Evolutionary conservation across 2,888 invertebrate species (phyloP).

Genomic region (Spodoptera littoralis): DNA sequence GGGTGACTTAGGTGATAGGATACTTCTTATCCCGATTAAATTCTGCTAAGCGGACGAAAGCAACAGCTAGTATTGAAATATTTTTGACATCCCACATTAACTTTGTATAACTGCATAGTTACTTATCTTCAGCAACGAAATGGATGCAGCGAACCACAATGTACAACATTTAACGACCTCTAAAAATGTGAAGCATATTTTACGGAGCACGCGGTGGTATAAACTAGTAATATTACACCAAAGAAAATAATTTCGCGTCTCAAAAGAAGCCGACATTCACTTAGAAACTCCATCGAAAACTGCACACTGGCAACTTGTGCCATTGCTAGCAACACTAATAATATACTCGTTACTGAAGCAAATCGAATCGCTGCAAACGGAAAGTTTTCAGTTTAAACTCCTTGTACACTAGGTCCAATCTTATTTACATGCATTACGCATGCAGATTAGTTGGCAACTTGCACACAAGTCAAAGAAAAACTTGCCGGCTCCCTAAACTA

Average conservation of each 20-base stretch:
- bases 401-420: slow-evolving; percentile 59
- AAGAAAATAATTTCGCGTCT: slow-evolving; percentile 20
- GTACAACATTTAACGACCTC: too few relatives aligned
- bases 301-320: slow-evolving; percentile 10
- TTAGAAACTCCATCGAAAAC: slow-evolving; percentile 26
- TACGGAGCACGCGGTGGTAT: background rate
- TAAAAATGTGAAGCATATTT: too few relatives aligned
- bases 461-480: slow-evolving; percentile 74
- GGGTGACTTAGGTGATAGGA: too few relatives aligned
- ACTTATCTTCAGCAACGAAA: too few relatives aligned
- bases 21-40: too few relatives aligned
- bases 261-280: slow-evolving; percentile 26
- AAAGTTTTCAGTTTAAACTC: slow-evolving; percentile 60
- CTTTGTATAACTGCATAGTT: too few relatives aligned
- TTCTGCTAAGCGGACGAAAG: too few relatives aligned
- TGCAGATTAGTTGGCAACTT: slow-evolving; percentile 78
- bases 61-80: too few relatives aligned
- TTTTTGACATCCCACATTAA: too few relatives aligned
- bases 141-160: too few relatives aligned
- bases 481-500: slow-evolving; percentile 66
- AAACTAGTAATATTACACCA: slow-evolving; percentile 1
- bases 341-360: slow-evolving; percentile 49
- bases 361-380: slow-evolving; percentile 49
- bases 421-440: slow-evolving; percentile 79
- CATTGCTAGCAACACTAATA: slow-evolving; percentile 44